Conservation (phyloP, 2,113 vertebrate species). For the Castor canadensis region DNA sequence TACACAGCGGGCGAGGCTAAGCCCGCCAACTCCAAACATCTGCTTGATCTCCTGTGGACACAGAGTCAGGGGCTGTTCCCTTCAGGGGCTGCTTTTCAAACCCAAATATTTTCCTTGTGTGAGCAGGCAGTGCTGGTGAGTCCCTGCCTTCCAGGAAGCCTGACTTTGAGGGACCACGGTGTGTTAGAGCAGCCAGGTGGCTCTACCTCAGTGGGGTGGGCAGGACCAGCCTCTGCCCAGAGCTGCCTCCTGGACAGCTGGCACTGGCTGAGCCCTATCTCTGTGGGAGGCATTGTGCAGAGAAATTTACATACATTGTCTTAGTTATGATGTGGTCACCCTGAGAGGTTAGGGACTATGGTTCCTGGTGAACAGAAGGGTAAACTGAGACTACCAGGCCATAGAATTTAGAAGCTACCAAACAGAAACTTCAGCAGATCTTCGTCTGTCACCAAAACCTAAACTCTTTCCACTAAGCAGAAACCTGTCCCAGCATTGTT, state of each 20-base stretch:
- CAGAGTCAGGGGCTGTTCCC: conserved; percentile 5
- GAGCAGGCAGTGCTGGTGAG: neutral
- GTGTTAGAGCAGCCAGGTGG: neutral
- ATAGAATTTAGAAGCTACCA: neutral
- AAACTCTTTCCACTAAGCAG: neutral
- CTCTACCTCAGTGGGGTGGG: neutral
- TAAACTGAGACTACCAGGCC: neutral
- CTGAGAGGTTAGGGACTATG: neutral
- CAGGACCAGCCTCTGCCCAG: neutral
- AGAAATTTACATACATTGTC: too few relatives aligned
- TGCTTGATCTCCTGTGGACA: neutral
- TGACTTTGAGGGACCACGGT: neutral
- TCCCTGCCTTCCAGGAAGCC: neutral
- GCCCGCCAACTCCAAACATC: neutral
- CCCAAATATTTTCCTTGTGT: conserved; percentile 61
- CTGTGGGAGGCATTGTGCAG: rapidly evolving
- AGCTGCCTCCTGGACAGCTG: neutral
- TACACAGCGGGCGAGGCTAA: neutral
- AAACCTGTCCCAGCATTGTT: neutral
- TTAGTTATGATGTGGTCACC: neutral
- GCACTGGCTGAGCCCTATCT: neutral
- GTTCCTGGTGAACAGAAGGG: neutral
- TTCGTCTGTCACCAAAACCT: neutral
- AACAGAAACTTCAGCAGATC: neutral
- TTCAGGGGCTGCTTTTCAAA: neutral